phyloP scores from a whole-genome alignment of 2,888 invertebrate species.

The Diarsia mendica region DNA sequence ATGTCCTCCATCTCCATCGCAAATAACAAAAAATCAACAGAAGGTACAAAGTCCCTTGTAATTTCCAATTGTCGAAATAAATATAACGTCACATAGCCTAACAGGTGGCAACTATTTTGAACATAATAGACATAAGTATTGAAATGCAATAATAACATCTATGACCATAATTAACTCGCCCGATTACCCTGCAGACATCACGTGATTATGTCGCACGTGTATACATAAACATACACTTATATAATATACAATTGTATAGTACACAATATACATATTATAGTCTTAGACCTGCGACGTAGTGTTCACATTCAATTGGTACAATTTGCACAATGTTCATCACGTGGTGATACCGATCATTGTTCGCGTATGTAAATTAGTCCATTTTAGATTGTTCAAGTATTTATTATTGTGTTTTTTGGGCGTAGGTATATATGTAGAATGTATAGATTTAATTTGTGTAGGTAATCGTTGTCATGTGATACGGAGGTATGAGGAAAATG shows the following conservation, averaged over 20 bases:
- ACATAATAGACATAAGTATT: neutral
- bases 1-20: neutral
- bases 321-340: slow-evolving; percentile 43
- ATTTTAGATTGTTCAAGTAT: slow-evolving; percentile 11
- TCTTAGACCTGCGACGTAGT: slow-evolving; percentile 23
- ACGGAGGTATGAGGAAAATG: too few species aligned
- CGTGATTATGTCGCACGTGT: slow-evolving; percentile 41
- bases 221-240: neutral
- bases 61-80: neutral
- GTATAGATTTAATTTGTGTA: neutral
- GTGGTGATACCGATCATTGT: slow-evolving; percentile 13
- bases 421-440: neutral
- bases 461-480: too few species aligned
- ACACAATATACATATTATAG: neutral
- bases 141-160: slow-evolving; percentile 15
- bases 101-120: neutral
- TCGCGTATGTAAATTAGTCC: slow-evolving; percentile 25
- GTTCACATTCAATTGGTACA: slow-evolving; percentile 48
- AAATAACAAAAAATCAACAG: neutral
- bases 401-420: neutral
- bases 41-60: neutral
- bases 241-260: neutral
- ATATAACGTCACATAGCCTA: neutral
- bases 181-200: slow-evolving; percentile 17
- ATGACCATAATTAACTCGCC: neutral